A percentile compares a stretch with the other conserved stretches of the same genome.
Conservation (phyloP, 2,113 vertebrate genomes). For the Dipodomys merriami region DNA sequence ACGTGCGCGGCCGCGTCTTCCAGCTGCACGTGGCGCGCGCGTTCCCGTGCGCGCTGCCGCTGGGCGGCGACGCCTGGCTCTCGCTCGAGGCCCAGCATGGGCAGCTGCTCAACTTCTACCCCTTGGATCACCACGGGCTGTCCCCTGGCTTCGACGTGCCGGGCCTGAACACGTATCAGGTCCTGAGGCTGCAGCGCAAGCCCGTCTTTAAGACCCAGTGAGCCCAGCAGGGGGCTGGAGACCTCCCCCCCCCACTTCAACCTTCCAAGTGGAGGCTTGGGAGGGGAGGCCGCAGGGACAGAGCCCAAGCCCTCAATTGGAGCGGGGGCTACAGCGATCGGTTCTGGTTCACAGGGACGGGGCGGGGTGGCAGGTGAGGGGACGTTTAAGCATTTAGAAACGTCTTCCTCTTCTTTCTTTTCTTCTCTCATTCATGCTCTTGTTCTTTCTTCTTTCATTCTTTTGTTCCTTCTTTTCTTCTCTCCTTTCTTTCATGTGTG, state of each 20-base stretch:
- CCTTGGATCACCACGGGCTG: constrained; percentile 87
- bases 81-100: constrained; percentile 94
- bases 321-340: too few species aligned
- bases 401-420: too few species aligned
- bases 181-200: constrained; percentile 87
- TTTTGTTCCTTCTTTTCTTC: too few species aligned
- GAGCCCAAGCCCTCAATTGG: too few species aligned
- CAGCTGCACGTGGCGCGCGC: constrained; percentile 92
- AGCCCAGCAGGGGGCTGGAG: not conserved
- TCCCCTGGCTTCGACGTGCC: constrained; percentile 94
- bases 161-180: constrained; percentile 93
- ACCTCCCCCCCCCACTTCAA: not conserved
- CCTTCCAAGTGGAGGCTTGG: not conserved
- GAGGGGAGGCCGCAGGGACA: not conserved
- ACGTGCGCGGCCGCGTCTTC: constrained; percentile 92
- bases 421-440: too few species aligned
- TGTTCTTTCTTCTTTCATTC: too few species aligned
- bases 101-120: constrained; percentile 93
- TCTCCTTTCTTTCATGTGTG: too few species aligned
- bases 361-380: too few species aligned
- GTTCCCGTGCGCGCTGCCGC: constrained; percentile 91
- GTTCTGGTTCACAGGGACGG: too few species aligned
- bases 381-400: too few species aligned
- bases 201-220: constrained; percentile 86
- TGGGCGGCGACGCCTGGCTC: constrained; percentile 89